Percentiles rank a stretch among this genome's conserved stretches.
Evolutionary conservation across 1,140 invertebrate genomes (phyloP).

Genomic region (Chironomus striatipennis): DNA sequence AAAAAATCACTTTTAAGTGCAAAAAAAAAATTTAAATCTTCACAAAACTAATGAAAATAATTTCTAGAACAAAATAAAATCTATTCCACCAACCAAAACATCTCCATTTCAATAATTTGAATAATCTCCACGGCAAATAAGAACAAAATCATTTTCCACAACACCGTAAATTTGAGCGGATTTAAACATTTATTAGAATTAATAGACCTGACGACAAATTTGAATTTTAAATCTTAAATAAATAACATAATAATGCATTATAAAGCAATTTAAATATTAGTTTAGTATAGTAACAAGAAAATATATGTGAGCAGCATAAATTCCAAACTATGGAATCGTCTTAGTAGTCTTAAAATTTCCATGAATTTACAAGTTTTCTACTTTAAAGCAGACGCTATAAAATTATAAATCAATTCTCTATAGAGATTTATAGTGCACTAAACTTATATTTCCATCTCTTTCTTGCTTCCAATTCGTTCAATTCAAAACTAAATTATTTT

Average conservation of each 20-base stretch:
- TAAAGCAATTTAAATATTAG: slow-evolving; percentile 15
- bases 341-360: not conserved
- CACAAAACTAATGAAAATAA: too few species aligned
- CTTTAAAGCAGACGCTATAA: not conserved
- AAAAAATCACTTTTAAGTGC: too few species aligned
- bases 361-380: not conserved
- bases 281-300: not conserved
- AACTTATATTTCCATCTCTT: not conserved
- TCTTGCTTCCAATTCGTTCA: not conserved
- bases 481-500: not conserved
- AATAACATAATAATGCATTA: not conserved
- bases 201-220: too few species aligned
- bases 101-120: not conserved
- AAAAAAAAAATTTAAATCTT: too few species aligned
- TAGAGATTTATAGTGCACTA: slow-evolving; percentile 18
- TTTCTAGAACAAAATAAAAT: too few species aligned
- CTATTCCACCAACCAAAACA: too few species aligned
- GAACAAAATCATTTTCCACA: not conserved
- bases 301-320: not conserved
- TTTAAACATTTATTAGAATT: not conserved
- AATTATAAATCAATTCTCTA: slow-evolving; percentile 19
- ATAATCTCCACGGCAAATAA: not conserved
- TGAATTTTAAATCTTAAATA: not conserved
- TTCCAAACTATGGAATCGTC: not conserved
- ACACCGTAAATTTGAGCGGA: not conserved